phyloP scores from a whole-genome alignment of 1,140 invertebrate genomes.

The Scaptodrosophila lebanonensis region DNA sequence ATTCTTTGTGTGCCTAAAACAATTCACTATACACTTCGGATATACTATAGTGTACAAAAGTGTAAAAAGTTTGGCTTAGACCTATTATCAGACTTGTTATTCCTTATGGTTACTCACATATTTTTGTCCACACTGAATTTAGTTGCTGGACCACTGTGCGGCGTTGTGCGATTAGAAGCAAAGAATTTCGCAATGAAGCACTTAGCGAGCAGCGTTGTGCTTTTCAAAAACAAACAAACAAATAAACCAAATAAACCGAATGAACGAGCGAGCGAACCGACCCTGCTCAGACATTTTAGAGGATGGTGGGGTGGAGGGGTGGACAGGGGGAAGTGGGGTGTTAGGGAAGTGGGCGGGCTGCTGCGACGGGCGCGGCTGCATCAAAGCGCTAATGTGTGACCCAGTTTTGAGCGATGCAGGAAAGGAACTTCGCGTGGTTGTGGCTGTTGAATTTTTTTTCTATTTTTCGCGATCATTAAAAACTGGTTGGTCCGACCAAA shows the following conservation, averaged over 20 bases:
- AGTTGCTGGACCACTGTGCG: too few species aligned
- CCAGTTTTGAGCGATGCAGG: slow-evolving; percentile 50
- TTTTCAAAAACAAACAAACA: slow-evolving; percentile 1
- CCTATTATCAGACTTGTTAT: too few species aligned
- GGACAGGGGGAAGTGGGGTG: background rate
- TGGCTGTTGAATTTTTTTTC: slow-evolving; percentile 30
- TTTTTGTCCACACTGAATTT: too few species aligned
- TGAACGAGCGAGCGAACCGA: background rate
- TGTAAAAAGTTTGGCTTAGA: too few species aligned
- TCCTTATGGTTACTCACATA: too few species aligned
- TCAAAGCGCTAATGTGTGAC: slow-evolving; percentile 59
- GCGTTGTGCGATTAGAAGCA: slow-evolving; percentile 59
- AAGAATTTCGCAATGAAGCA: slow-evolving; percentile 72
- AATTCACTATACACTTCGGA: too few species aligned
- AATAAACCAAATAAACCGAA: slow-evolving; percentile 1
- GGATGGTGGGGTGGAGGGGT: slow-evolving; percentile 1
- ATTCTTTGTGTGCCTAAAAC: too few species aligned
- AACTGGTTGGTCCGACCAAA: slow-evolving; percentile 55
- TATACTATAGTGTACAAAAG: too few species aligned
- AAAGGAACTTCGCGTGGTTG: slow-evolving; percentile 53
- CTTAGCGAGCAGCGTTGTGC: slow-evolving; percentile 42
- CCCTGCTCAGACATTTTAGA: background rate
- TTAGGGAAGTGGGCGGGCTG: background rate
- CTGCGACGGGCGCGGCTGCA: slow-evolving; percentile 17
- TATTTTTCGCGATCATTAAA: slow-evolving; percentile 71